Evolutionary conservation across 1,140 invertebrate genomes (phyloP).

Genomic region (Bombus pyrosoma): DNA sequence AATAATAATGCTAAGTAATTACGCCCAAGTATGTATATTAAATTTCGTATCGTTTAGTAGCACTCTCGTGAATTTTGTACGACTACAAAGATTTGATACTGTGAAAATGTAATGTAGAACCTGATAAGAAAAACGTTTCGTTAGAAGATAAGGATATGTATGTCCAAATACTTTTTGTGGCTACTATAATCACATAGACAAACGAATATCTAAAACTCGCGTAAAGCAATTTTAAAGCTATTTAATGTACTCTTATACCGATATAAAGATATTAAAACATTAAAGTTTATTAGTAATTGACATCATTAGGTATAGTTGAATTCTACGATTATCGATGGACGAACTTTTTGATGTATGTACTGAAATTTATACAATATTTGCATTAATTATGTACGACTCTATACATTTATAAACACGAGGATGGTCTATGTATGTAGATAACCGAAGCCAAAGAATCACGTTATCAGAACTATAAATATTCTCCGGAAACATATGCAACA

Average conservation of each 20-base stretch:
- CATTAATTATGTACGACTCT: background rate
- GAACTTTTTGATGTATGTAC: too few relatives aligned
- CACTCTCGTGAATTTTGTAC: too few relatives aligned
- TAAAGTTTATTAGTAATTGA: background rate
- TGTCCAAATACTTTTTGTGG: background rate
- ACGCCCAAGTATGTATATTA: background rate
- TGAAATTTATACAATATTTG: background rate
- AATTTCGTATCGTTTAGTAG: background rate
- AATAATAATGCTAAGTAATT: background rate
- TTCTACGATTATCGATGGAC: too few relatives aligned
- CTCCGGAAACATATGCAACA: background rate
- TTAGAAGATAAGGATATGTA: background rate
- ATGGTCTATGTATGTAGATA: background rate
- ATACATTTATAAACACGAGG: background rate
- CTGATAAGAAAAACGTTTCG: background rate
- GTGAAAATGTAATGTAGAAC: background rate
- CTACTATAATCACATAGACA: background rate
- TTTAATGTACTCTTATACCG: too few relatives aligned
- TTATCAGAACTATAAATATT: constrained; percentile 39
- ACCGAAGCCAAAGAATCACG: background rate
- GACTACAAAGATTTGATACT: background rate
- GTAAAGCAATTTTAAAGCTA: background rate
- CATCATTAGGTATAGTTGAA: too few relatives aligned
- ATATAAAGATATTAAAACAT: background rate
- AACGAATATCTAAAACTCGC: background rate